These are phyloP conservation scores for Tetragnatha montana DNA, from an alignment of 2,888 invertebrate genomes.

Conservation along the genomic window DNA sequence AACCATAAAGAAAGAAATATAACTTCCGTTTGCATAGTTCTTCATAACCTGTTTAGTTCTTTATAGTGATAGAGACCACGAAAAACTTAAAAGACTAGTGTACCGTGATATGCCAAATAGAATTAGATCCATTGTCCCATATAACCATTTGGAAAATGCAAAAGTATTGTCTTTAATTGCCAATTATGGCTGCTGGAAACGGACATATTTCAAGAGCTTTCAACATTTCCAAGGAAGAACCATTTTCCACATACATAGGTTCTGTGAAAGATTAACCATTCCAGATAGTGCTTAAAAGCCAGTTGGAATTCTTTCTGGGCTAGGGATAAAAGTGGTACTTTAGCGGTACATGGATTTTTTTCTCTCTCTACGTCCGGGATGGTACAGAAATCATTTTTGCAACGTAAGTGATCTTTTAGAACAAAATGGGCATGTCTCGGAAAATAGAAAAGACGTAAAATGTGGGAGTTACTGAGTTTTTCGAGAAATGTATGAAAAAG, in stretches of 20 bases:
- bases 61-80: background rate
- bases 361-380: background rate
- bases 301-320: background rate
- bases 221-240: background rate
- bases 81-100: background rate
- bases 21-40: no score
- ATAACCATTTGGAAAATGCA: background rate
- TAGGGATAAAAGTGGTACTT: background rate
- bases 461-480: background rate
- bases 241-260: background rate
- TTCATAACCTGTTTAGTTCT: no score
- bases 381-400: background rate
- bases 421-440: background rate
- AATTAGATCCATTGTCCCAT: slow-evolving; percentile 11
- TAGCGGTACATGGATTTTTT: background rate
- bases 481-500: background rate
- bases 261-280: slow-evolving; percentile 8
- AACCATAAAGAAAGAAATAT: no score
- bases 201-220: background rate
- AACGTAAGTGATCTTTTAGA: background rate
- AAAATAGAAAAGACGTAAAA: background rate
- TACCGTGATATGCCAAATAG: background rate
- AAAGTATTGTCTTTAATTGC: slow-evolving; percentile 21
- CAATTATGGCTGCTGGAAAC: slow-evolving; percentile 2
- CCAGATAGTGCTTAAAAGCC: background rate